These are phyloP conservation scores for Galeruca laticollis DNA, from an alignment of 2,888 invertebrate genomes.

Conservation along the genomic window DNA sequence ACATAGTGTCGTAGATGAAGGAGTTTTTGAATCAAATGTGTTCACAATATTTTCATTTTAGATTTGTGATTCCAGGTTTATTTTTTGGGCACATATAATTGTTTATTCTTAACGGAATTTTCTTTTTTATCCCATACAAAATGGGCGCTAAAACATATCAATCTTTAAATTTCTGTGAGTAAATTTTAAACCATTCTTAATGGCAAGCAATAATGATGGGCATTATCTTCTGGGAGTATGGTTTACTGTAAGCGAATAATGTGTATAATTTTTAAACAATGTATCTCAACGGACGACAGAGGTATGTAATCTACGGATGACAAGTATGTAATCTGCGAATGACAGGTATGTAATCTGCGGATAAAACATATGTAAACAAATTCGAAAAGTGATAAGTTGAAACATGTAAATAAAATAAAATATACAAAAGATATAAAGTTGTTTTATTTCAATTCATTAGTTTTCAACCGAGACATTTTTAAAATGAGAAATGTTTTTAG, in stretches of 20 bases:
- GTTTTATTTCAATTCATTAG: not conserved
- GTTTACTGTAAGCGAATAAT: not conserved
- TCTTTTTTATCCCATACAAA: too few species aligned
- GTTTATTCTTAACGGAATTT: too few species aligned
- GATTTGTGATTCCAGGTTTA: not conserved
- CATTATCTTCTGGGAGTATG: not conserved
- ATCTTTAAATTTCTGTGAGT: too few species aligned
- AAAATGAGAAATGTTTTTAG: not conserved
- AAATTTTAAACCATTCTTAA: too few species aligned
- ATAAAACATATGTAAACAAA: not conserved
- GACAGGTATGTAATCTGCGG: too few species aligned
- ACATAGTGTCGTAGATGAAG: not conserved
- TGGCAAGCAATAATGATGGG: too few species aligned
- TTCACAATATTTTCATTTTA: not conserved
- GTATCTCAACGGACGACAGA: not conserved
- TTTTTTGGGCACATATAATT: not conserved
- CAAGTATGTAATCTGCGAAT: too few species aligned
- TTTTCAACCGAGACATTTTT: not conserved
- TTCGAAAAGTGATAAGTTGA: not conserved
- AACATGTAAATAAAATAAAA: not conserved
- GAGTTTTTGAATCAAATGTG: too few species aligned
- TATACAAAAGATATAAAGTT: not conserved
- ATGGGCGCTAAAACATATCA: too few species aligned
- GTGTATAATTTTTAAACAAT: not conserved
- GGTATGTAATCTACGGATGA: not conserved